A percentile compares a stretch with the other conserved stretches of the same genome.
These are phyloP conservation scores for Anthonomus grandis DNA, from an alignment of 1,140 invertebrate species.

Conservation along the genomic window DNA sequence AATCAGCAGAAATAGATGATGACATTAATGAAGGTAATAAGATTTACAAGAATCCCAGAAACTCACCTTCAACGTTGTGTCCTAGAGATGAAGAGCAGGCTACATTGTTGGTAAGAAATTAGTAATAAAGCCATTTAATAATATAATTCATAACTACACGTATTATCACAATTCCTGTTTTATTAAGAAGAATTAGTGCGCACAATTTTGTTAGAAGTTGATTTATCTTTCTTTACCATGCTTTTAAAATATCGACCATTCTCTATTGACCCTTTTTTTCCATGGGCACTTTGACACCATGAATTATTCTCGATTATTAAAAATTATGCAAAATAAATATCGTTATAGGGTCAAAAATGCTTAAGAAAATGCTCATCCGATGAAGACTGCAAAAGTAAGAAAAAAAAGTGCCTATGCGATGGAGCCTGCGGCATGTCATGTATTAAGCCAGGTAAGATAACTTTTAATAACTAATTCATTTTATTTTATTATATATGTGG, in stretches of 20 bases:
- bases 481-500: not conserved
- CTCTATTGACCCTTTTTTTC: too few relatives aligned
- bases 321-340: too few relatives aligned
- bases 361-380: constrained; percentile 90
- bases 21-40: constrained; percentile 57
- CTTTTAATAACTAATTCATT: not conserved
- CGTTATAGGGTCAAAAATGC: constrained; percentile 73
- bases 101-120: constrained; percentile 50
- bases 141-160: too few relatives aligned
- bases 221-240: too few relatives aligned
- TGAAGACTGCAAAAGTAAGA: constrained; percentile 94
- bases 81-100: constrained; percentile 77
- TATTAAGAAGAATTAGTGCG: too few relatives aligned
- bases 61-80: constrained; percentile 78
- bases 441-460: constrained; percentile 77
- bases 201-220: too few relatives aligned
- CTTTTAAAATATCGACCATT: too few relatives aligned
- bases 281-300: too few relatives aligned
- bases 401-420: constrained; percentile 95
- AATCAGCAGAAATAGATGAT: constrained; percentile 60
- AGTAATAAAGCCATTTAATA: too few relatives aligned
- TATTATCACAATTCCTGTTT: too few relatives aligned
- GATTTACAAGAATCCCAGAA: constrained; percentile 85
- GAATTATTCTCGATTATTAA: too few relatives aligned
- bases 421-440: constrained; percentile 95